Conservation (phyloP, 2,888 invertebrate species). For the Sialis lutaria region DNA sequence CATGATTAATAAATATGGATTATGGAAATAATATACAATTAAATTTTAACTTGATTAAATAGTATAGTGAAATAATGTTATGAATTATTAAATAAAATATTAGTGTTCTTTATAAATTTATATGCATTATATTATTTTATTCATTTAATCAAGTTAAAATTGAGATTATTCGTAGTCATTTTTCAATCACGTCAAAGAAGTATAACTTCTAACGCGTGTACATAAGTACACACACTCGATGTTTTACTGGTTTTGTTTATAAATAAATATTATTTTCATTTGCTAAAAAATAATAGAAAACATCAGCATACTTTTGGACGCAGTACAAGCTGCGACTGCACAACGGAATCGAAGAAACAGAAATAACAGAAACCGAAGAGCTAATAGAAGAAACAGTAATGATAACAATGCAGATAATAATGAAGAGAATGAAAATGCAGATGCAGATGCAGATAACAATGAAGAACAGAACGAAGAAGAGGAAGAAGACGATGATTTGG, state of each 20-base stretch:
- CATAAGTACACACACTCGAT: too few species aligned
- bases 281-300: constrained; percentile 5
- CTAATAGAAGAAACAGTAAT: neutral
- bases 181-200: too few species aligned
- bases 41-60: too few species aligned
- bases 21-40: too few species aligned
- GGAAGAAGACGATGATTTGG: constrained; percentile 8
- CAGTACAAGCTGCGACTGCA: constrained; percentile 7
- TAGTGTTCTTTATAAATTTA: too few species aligned
- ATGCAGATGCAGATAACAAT: constrained; percentile 13
- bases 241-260: neutral
- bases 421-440: constrained; percentile 23
- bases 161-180: too few species aligned
- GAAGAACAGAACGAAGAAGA: constrained; percentile 15
- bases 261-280: neutral
- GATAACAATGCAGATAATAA: neutral
- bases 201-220: too few species aligned
- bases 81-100: too few species aligned
- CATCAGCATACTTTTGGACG: constrained; percentile 9
- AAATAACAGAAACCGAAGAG: neutral
- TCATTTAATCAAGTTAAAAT: too few species aligned
- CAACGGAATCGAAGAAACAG: neutral
- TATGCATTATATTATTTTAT: too few species aligned
- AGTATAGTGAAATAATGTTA: too few species aligned
- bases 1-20: too few species aligned